These are phyloP conservation scores for Ypsolopha sequella DNA, from an alignment of 2,888 invertebrate genomes.

Conservation along the genomic window DNA sequence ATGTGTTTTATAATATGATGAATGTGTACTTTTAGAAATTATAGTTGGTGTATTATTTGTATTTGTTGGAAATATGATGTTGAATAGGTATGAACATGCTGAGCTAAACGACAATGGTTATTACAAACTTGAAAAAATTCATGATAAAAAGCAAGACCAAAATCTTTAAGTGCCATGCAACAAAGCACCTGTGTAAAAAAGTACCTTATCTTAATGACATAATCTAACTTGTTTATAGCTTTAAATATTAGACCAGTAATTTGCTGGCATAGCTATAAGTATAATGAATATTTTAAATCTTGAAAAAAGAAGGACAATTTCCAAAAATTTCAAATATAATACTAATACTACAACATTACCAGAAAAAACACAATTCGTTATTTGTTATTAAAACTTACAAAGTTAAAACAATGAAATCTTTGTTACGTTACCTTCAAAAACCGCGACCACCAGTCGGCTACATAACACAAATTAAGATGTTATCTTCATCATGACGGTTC, in stretches of 20 bases:
- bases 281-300: constrained; percentile 8
- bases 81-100: too few species aligned
- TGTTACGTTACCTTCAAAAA: too few species aligned
- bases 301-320: constrained; percentile 12
- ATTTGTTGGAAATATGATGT: too few species aligned
- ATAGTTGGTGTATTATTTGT: too few species aligned
- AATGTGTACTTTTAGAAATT: too few species aligned
- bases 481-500: constrained; percentile 15
- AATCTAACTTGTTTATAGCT: constrained; percentile 18
- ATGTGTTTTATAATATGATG: too few species aligned
- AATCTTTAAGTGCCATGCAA: constrained; percentile 23
- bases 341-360: too few species aligned
- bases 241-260: constrained; percentile 12
- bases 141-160: constrained; percentile 26
- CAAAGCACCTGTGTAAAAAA: constrained; percentile 9
- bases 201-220: constrained; percentile 42
- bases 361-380: too few species aligned
- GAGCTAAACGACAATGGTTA: background rate
- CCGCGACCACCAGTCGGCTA: constrained; percentile 29
- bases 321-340: too few species aligned
- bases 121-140: constrained; percentile 4
- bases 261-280: background rate
- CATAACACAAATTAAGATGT: constrained; percentile 49
- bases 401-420: too few species aligned
- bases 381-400: too few species aligned